Evolutionary conservation across 2,888 invertebrate species (phyloP).

Genomic region (Heteromyza rotundicornis): DNA sequence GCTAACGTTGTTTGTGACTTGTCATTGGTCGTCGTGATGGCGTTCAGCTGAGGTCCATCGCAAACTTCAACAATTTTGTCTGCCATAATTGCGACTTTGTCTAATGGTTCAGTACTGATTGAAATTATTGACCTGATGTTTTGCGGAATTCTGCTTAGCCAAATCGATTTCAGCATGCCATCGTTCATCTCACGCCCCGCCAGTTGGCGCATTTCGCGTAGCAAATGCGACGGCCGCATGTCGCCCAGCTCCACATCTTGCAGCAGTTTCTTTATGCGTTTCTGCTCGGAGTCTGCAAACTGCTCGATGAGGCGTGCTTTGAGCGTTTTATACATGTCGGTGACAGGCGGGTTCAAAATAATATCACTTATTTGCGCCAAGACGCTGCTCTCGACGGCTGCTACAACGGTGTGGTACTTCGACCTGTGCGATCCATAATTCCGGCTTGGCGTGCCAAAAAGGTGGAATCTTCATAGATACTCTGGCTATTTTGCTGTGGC

Average conservation of each 20-base stretch:
- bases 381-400: background rate
- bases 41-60: background rate
- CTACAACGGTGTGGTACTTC: conserved; percentile 19
- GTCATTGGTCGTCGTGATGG: too few species aligned
- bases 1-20: too few species aligned
- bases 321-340: conserved; percentile 26
- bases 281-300: conserved; percentile 29
- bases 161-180: conserved; percentile 33
- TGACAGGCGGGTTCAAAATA: conserved; percentile 24
- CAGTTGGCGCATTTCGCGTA: background rate
- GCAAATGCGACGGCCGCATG: background rate
- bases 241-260: conserved; percentile 31
- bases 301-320: conserved; percentile 29
- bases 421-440: conserved; percentile 39
- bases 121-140: conserved; percentile 30
- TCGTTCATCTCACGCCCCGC: conserved; percentile 14
- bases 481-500: too few species aligned
- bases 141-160: conserved; percentile 34
- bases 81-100: conserved; percentile 13
- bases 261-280: conserved; percentile 25
- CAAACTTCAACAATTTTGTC: conserved; percentile 22
- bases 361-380: conserved; percentile 30
- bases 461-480: conserved; percentile 9
- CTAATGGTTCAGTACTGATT: conserved; percentile 18
- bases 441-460: conserved; percentile 19